A percentile compares a stretch with the other conserved stretches of the same genome.
These are phyloP conservation scores for Hydropotes inermis DNA, from an alignment of 2,113 vertebrate genomes.

Conservation along the genomic window DNA sequence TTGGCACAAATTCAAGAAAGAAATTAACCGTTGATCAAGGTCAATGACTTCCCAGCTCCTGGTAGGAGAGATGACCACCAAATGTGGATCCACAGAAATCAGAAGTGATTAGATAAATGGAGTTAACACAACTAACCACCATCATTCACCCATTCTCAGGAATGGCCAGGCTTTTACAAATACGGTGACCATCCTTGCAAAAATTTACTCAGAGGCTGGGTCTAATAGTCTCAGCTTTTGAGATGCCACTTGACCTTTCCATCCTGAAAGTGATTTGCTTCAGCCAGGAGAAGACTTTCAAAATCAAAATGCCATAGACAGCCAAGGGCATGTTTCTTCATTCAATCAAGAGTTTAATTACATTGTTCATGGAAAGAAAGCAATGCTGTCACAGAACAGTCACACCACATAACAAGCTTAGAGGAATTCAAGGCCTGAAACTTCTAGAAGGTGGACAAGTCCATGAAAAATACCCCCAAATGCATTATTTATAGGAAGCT, in stretches of 20 bases:
- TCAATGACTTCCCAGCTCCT: background rate
- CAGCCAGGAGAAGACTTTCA: background rate
- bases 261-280: slow-evolving; percentile 22
- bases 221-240: background rate
- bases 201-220: background rate
- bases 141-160: background rate
- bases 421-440: background rate
- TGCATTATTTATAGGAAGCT: slow-evolving; percentile 54
- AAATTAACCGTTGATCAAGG: background rate
- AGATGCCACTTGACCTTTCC: slow-evolving; percentile 34
- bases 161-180: background rate
- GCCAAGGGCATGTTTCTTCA: slow-evolving; percentile 19
- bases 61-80: background rate
- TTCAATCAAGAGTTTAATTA: slow-evolving; percentile 43
- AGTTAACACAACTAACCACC: background rate
- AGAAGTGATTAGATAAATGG: background rate
- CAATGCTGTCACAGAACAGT: background rate
- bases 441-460: background rate
- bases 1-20: slow-evolving; percentile 12
- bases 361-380: background rate
- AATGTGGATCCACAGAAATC: background rate
- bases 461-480: slow-evolving; percentile 28
- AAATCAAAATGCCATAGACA: slow-evolving; percentile 45
- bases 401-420: background rate
- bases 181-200: background rate